phyloP scores from a whole-genome alignment of 2,888 invertebrate species.

The Tetropium fuscum region DNA sequence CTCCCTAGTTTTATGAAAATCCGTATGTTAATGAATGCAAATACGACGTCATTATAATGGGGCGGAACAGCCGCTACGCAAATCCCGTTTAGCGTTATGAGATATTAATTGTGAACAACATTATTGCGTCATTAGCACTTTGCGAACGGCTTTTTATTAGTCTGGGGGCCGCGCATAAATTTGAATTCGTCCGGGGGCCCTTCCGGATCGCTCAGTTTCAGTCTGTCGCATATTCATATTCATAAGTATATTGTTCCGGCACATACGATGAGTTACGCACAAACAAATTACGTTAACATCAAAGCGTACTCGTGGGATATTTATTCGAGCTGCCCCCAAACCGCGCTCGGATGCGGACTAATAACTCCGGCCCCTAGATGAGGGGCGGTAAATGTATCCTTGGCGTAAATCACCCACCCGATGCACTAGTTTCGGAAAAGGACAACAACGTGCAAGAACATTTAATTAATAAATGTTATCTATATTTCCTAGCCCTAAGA shows the following conservation, averaged over 20 bases:
- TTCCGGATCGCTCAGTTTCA: too few relatives aligned
- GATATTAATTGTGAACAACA: slow-evolving; percentile 66
- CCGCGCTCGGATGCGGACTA: slow-evolving; percentile 1
- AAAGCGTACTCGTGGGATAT: too few relatives aligned
- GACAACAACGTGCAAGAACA: slow-evolving; percentile 9
- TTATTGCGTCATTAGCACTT: slow-evolving; percentile 66
- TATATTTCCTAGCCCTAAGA: slow-evolving; percentile 34
- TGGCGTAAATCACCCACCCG: slow-evolving; percentile 7
- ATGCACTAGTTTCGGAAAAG: slow-evolving; percentile 6
- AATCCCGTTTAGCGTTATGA: slow-evolving; percentile 61
- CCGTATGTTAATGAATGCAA: slow-evolving; percentile 61
- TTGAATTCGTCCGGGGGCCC: slow-evolving; percentile 54
- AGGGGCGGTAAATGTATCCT: slow-evolving; percentile 20
- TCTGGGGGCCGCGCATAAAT: slow-evolving; percentile 58
- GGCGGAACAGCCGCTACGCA: slow-evolving; percentile 53
- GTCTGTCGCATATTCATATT: too few relatives aligned
- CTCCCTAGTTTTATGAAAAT: slow-evolving; percentile 51
- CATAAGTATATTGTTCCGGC: too few relatives aligned
- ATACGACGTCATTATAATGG: slow-evolving; percentile 57
- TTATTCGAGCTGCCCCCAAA: not conserved
- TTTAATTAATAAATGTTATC: slow-evolving; percentile 27
- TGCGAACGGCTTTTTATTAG: slow-evolving; percentile 59
- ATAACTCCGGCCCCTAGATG: slow-evolving; percentile 4
- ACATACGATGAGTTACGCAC: too few relatives aligned
- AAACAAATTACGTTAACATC: too few relatives aligned